Percentiles rank a stretch among this genome's conserved stretches.
These are phyloP conservation scores for Aspidapion aeneum DNA, from an alignment of 2,888 invertebrate species.

Conservation along the genomic window DNA sequence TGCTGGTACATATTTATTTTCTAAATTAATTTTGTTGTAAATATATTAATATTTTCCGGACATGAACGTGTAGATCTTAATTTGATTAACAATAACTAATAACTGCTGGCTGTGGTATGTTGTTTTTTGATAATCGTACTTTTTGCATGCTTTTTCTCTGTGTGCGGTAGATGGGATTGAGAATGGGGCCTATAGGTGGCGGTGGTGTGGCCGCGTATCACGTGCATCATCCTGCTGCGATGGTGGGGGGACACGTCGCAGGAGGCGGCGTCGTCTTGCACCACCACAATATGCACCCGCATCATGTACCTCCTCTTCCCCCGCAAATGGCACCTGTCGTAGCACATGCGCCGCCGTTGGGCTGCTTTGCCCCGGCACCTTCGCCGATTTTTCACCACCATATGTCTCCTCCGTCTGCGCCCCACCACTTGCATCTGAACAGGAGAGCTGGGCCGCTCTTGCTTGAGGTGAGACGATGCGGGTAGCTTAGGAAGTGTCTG, in stretches of 20 bases:
- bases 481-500: slow-evolving; percentile 17
- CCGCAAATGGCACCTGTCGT: no score
- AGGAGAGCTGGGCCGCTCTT: slow-evolving; percentile 69
- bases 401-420: no score
- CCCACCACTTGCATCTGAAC: slow-evolving; percentile 39
- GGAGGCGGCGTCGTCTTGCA: neutral
- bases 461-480: slow-evolving; percentile 75
- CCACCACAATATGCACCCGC: slow-evolving; percentile 47
- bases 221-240: neutral
- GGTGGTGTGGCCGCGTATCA: neutral
- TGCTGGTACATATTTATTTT: no score
- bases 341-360: no score
- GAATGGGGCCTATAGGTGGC: slow-evolving; percentile 44
- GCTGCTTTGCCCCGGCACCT: no score
- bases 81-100: slow-evolving; percentile 14
- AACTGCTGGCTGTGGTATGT: slow-evolving; percentile 44
- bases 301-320: no score
- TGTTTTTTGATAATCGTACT: slow-evolving; percentile 41
- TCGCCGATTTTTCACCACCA: neutral
- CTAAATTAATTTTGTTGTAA: no score
- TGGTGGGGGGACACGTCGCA: neutral
- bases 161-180: slow-evolving; percentile 51
- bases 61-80: no score
- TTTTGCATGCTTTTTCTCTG: slow-evolving; percentile 52
- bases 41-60: no score